Evolutionary conservation across 2,888 invertebrate genomes (phyloP), one percentile per base, ranked within the genome.

Genomic region (Sesamia inferens): DNA sequence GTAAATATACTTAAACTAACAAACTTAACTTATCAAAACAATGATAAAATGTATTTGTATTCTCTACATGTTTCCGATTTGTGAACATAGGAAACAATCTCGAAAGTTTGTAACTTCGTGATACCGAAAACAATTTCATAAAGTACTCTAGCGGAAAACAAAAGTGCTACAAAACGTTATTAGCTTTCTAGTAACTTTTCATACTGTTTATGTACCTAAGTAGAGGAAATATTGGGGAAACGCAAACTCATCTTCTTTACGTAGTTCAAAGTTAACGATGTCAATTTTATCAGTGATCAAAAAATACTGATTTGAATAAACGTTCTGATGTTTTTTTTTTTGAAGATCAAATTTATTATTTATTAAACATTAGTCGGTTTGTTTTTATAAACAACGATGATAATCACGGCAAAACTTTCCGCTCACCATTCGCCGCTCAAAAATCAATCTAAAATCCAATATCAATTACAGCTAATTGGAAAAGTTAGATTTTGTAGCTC

Each of bases 121-220:
- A 74, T 82, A 76, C 42, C 14, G 57, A 78, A 79, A 82, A 74
- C 83, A 85, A 85, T 83, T 78, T 76, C 74, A 68, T 69, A 70
- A 67, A 82, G 72, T 73, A 74, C 78, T 72, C 67, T 55, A 14
- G 61, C 44, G 68, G 71, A 55, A 57, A 75, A 58, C 48, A 63
- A 69, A 63, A 70, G n/a, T 72, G 31, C 31, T 57, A 48, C 22
- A 24, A 61, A 68, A 62, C 54, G 39, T 63, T 71, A 44, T 14
- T n/a, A 31, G 10, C 44, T 57, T 54, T 55, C 7, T 44, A 63
- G 13, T 48, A 14, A 61, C 42, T 54, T 63, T 62, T 44, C n/a
- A 24, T 44, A 44, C 22, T 73, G 42, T 24, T 59, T 59, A 58
- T 39, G 6, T 39, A 39, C 39, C 6, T 39, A 6, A 22, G 13